Conservation (phyloP, 1,140 invertebrate genomes). For the Leucophenga varia region DNA sequence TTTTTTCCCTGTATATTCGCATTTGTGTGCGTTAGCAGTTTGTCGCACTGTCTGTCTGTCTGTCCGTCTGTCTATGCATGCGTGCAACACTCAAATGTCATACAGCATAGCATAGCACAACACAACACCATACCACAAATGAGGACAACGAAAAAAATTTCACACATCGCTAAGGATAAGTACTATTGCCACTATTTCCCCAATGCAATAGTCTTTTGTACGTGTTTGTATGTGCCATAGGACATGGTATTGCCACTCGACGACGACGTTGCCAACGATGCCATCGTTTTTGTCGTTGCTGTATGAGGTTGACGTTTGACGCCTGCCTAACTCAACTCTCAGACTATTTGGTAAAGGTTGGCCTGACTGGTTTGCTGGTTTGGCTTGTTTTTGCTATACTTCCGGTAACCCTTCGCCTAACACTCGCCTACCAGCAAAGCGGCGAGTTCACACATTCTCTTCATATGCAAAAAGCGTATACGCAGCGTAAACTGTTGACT, state of each 20-base stretch:
- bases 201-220: background rate
- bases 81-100: background rate
- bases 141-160: background rate
- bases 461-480: constrained; percentile 2
- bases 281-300: constrained; percentile 12
- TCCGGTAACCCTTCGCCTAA: too few species aligned
- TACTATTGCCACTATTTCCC: background rate
- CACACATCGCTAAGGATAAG: constrained; percentile 4
- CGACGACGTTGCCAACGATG: too few species aligned
- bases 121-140: background rate
- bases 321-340: too few species aligned
- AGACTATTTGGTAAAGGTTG: too few species aligned
- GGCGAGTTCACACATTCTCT: too few species aligned
- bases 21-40: constrained; percentile 9
- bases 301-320: too few species aligned
- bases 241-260: too few species aligned
- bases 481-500: constrained; percentile 2
- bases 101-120: background rate
- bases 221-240: too few species aligned
- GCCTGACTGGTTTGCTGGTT: too few species aligned
- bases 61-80: constrained; percentile 4
- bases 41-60: too few species aligned
- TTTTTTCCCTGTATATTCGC: constrained; percentile 34
- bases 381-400: too few species aligned
- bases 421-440: too few species aligned